Base-by-base conservation (phyloP, 2,113 vertebrate genomes). In the Platysternon megacephalum region DNA sequence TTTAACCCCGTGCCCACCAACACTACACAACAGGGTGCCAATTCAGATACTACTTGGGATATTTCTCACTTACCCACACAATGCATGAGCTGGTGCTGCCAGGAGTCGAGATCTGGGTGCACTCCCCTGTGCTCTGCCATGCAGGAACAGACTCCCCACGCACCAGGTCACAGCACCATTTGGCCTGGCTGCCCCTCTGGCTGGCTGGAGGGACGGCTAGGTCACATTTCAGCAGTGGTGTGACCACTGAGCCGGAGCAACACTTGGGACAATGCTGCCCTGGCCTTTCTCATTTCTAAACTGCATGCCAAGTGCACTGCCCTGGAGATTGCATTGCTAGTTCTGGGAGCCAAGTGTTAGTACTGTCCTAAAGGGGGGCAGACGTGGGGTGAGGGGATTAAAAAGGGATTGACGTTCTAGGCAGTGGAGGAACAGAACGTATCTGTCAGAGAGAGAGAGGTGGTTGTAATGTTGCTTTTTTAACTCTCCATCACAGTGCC, bases 261-360 rank as follows among this genome's bases (percentile, higher is more conserved):
- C 4, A 4, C 17, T 65, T 8, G 8, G 4, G 61, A 44, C 22
- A 0, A 0, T 39, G 44, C 86, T 94, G 51, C 52, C 22, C 32
- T 90, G 51, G 72, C n/a, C 5, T 58, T 82, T 48, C 85, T 94
- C 35, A 3, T 39, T 88, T 95, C 53, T 74, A 79, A 55, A 85
- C 46, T 44, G 72, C 11, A 74, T 42, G 72, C 39, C 11, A 74
- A 74, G 72, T 74, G 39, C 72, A 42, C 22, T 74, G 72, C 72
- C 42, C 21, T 44, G 22, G n/a, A 26, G 21, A 42, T 5, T 74
- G 61, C 32, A 65, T 74, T 16, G 5, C n/a, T 44, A 11, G 39
- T 42, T 74, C 72, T 42, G 72, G 72, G 11, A 74, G 21, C 72
- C 72, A 74, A 24, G n/a, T 24, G 19, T 74, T 44, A 42, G 72